Base-by-base conservation (phyloP, 2,888 invertebrate species). In the Julus scanicus region DNA sequence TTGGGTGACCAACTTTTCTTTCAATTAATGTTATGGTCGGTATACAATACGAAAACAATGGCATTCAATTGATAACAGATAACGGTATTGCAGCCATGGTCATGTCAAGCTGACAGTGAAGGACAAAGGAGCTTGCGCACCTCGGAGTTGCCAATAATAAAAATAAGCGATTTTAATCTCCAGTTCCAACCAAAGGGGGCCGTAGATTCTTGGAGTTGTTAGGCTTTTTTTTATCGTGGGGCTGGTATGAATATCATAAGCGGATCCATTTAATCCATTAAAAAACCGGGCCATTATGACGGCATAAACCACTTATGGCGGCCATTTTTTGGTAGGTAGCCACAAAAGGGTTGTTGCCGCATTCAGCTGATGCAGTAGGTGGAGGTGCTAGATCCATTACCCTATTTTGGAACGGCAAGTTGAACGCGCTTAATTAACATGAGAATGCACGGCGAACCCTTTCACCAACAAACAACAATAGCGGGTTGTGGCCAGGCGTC, bases 331-430 rank as follows among this genome's bases (percentile, higher is more conserved):
- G 53, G 13, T 53, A 53, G 53, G 53, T 53, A 9, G 53, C 5
- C 13, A n/a, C n/a, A n/a, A n/a, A n/a, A n/a, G n/a, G n/a, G n/a
- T n/a, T 9, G 9, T 48, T 53, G 13, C 53, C 53, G 53, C 53
- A 53, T 53, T 11, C 53, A 9, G 53, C 53, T 53, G 53, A 53
- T 5, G 53, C 53, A 53, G 53, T 11, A 53, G 53, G 53, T 53
- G 53, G 53, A 53, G 53, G 53, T 53, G 53, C 53, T 53, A 53
- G 53, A 53, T 53, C 53, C 53, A 53, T 53, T 53, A 53, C 53
- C 53, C 53, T 13, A 13, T 53, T 53, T 53, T 53, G 53, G 53
- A 53, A 53, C 53, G 53, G 53, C 53, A 5, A 53, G 2, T 53
- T 53, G 53, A 53, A 53, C 53, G 53, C 5, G 53, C 53, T 53